phyloP scores from a whole-genome alignment of 1,140 invertebrate species.

The Hormaphis cornu region DNA sequence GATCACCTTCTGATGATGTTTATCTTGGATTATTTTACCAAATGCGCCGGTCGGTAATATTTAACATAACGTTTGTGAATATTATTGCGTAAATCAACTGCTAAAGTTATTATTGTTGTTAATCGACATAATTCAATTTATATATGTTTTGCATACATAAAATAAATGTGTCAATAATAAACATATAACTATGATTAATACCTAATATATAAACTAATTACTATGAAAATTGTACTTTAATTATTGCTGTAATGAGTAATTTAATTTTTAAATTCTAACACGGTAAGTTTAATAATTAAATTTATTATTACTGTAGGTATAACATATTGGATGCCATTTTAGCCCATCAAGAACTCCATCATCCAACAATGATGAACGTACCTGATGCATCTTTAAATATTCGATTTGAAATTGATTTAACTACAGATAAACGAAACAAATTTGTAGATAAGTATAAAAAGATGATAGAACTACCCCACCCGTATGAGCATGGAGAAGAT shows the following conservation, averaged over 20 bases:
- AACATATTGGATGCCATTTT: slow-evolving; percentile 60
- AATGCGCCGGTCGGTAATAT: background rate
- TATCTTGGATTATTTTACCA: slow-evolving; percentile 11
- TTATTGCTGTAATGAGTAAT: no score
- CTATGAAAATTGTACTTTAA: no score
- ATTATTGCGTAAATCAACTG: no score
- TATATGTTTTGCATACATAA: no score
- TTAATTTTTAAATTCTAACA: no score
- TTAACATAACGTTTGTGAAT: no score
- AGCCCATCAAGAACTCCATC: slow-evolving; percentile 62
- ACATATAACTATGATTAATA: no score
- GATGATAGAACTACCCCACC: slow-evolving; percentile 52
- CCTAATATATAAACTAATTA: no score
- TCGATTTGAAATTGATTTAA: slow-evolving; percentile 63
- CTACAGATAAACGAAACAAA: slow-evolving; percentile 50
- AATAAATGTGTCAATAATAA: no score
- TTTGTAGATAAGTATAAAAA: slow-evolving; percentile 53
- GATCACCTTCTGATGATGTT: background rate
- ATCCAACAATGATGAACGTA: slow-evolving; percentile 63
- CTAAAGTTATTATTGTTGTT: no score
- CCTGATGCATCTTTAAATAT: slow-evolving; percentile 56
- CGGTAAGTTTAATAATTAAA: no score
- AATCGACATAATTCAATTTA: background rate
- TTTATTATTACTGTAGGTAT: slow-evolving; percentile 43
- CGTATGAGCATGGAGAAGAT: slow-evolving; percentile 54